Conservation (phyloP, 2,113 vertebrate genomes). For the Cinclus mexicanus region DNA sequence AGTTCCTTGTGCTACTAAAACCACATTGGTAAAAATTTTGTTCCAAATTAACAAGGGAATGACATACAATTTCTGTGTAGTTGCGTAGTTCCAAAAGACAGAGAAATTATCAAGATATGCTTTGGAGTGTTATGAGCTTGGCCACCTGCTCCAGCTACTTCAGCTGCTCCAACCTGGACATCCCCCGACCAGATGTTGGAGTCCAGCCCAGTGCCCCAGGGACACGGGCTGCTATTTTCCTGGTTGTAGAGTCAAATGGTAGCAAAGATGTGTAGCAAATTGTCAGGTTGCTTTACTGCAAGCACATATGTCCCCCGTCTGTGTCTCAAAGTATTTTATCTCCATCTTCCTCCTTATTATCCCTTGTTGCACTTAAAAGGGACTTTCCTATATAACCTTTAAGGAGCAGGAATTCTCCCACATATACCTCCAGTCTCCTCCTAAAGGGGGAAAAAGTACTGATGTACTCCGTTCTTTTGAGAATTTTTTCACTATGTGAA, state of each 20-base stretch:
- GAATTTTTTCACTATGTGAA: background rate
- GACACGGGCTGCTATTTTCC: background rate
- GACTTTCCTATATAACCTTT: background rate
- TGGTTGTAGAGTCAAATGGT: background rate
- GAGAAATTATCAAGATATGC: background rate
- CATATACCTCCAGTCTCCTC: background rate
- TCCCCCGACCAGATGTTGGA: fast-evolving
- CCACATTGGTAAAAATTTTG: background rate
- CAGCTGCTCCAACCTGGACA: fast-evolving
- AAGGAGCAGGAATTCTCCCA: background rate
- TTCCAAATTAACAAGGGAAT: background rate
- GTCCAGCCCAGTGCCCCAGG: fast-evolving
- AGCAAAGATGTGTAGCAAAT: background rate
- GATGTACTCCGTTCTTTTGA: background rate
- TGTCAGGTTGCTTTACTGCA: fast-evolving
- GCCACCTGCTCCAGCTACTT: background rate
- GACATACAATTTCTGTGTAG: background rate
- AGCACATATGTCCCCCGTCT: background rate
- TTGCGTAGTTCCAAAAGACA: background rate
- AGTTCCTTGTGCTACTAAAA: background rate
- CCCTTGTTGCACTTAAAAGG: background rate
- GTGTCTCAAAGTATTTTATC: background rate
- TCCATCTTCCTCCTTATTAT: background rate
- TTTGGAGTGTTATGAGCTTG: background rate
- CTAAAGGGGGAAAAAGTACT: background rate